These are phyloP conservation scores for Cossypha caffra DNA, from an alignment of 2,797 vertebrate genomes.

Conservation along the genomic window DNA sequence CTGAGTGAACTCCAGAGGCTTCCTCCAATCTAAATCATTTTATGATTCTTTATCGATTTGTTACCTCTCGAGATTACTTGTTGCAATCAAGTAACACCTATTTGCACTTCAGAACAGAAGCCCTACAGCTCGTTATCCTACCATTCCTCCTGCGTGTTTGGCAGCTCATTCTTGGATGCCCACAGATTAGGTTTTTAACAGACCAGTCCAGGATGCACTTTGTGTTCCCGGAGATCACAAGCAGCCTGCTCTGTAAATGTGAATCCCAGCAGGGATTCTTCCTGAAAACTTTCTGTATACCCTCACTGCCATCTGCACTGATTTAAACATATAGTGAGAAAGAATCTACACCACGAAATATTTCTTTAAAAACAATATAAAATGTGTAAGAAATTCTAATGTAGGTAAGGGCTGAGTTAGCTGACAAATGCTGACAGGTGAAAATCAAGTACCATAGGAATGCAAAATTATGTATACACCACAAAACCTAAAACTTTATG, in stretches of 20 bases:
- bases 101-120: neutral
- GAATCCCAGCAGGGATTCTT: neutral
- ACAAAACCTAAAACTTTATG: neutral
- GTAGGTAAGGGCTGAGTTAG: neutral
- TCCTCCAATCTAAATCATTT: slow-evolving; percentile 47
- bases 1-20: neutral
- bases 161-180: neutral
- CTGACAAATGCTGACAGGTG: neutral
- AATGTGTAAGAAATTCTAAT: neutral
- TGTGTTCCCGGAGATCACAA: accelerated
- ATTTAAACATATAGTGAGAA: neutral
- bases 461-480: accelerated
- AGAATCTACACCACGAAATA: accelerated
- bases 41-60: neutral
- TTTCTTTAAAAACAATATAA: neutral
- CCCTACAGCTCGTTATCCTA: neutral
- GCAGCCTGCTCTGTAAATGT: accelerated
- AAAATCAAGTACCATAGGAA: neutral
- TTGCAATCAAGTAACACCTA: neutral
- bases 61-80: neutral
- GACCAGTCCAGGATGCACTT: neutral
- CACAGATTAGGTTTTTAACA: neutral
- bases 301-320: neutral
- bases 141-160: neutral
- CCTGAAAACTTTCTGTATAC: neutral